A percentile compares a stretch with the other conserved stretches of the same genome.
Conservation (phyloP, 2,888 invertebrate genomes). For the Euplagia quadripunctaria region DNA sequence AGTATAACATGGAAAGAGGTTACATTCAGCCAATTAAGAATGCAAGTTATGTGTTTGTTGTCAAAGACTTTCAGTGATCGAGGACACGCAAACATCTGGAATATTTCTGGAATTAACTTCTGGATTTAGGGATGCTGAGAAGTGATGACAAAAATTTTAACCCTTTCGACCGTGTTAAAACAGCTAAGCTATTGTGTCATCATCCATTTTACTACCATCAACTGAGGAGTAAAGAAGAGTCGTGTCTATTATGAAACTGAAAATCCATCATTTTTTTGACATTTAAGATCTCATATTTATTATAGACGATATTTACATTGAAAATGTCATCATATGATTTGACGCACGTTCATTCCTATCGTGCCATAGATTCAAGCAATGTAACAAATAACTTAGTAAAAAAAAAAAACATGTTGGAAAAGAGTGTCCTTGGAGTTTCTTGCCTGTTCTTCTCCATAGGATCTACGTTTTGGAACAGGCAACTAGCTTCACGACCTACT, state of each 20-base stretch:
- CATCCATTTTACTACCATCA: neutral
- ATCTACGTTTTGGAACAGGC: too few species aligned
- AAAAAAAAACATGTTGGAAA: too few species aligned
- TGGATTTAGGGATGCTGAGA: slow-evolving; percentile 9
- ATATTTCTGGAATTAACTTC: slow-evolving; percentile 12
- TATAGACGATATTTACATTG: too few species aligned
- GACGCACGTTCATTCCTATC: neutral
- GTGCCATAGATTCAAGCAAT: neutral
- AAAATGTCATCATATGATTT: too few species aligned
- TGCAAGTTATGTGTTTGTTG: slow-evolving; percentile 36
- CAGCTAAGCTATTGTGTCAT: neutral
- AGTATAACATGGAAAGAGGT: slow-evolving; percentile 37
- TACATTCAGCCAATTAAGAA: slow-evolving; percentile 41
- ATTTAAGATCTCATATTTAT: too few species aligned
- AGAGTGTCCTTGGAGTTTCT: too few species aligned
- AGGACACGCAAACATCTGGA: slow-evolving; percentile 28
- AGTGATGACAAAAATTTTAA: neutral
- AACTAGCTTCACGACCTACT: too few species aligned
- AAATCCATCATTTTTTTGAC: too few species aligned
- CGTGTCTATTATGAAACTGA: too few species aligned
- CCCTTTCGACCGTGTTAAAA: neutral
- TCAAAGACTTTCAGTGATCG: slow-evolving; percentile 28
- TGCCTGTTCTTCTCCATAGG: too few species aligned
- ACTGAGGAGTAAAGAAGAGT: too few species aligned
- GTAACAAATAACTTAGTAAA: too few species aligned